These are phyloP conservation scores for Larimichthys crocea DNA, from an alignment of 2,113 vertebrate genomes.

Conservation along the genomic window DNA sequence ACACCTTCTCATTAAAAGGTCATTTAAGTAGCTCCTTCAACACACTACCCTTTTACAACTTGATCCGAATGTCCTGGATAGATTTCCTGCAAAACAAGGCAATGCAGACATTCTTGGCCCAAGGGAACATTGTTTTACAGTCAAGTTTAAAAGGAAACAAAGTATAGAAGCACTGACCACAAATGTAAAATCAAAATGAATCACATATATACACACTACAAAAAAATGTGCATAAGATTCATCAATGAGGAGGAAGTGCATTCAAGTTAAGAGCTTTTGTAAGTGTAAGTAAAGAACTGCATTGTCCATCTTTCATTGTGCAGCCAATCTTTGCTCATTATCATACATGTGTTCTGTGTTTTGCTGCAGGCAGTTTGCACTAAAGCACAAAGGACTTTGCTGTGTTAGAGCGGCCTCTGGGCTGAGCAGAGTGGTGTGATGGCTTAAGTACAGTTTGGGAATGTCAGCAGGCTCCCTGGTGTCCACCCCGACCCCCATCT, in stretches of 20 bases:
- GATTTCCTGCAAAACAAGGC: slow-evolving; percentile 10
- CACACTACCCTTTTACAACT: neutral
- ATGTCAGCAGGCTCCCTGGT: slow-evolving; percentile 61
- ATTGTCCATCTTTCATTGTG: neutral
- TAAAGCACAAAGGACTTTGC: slow-evolving; percentile 34
- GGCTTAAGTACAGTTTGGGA: slow-evolving; percentile 58
- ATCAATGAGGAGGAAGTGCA: neutral
- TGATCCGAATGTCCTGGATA: neutral
- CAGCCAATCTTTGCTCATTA: neutral
- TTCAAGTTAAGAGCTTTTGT: neutral
- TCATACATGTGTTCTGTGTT: slow-evolving; percentile 2
- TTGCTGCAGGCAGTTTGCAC: slow-evolving; percentile 1
- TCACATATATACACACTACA: neutral
- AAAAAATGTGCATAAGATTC: neutral
- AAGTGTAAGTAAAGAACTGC: neutral
- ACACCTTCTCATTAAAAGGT: slow-evolving; percentile 3
- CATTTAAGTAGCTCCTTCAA: neutral
- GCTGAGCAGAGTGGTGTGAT: slow-evolving; percentile 11
- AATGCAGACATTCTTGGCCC: neutral
- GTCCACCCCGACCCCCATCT: slow-evolving; percentile 41
- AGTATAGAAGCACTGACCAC: neutral
- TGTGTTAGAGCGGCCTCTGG: slow-evolving; percentile 34
- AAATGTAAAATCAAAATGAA: neutral
- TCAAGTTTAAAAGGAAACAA: too few relatives aligned
- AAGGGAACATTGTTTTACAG: neutral